A percentile compares a stretch with the other conserved stretches of the same genome.
Conservation (phyloP, 2,113 vertebrate species). For the Myanophis thanlyinensis region DNA sequence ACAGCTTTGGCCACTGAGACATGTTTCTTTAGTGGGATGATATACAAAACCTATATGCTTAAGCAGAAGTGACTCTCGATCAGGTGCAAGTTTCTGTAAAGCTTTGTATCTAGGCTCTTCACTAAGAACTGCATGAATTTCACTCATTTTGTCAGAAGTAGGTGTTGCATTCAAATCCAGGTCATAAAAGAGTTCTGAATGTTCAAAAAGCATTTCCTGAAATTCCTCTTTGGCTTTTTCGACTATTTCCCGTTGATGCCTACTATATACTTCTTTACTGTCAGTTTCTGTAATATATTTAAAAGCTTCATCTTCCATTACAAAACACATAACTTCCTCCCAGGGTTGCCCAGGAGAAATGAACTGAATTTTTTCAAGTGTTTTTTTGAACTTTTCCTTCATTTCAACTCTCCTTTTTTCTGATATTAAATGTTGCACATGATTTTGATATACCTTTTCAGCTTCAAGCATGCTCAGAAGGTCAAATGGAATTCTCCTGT, state of each 20-base stretch:
- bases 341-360: conserved; percentile 94
- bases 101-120: conserved; percentile 98
- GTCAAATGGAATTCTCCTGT: conserved; percentile 96
- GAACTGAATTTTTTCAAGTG: conserved; percentile 92
- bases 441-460: conserved; percentile 92
- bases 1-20: conserved; percentile 94
- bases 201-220: conserved; percentile 99
- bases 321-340: conserved; percentile 98
- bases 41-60: conserved; percentile 99
- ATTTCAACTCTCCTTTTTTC: conserved; percentile 94
- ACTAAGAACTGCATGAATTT: conserved; percentile 93
- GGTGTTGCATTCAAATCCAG: conserved; percentile 97
- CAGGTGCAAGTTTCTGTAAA: conserved; percentile 97
- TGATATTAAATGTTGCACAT: conserved; percentile 92
- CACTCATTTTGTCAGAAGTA: conserved; percentile 97
- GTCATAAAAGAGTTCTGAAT: conserved; percentile 98
- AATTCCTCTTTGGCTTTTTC: conserved; percentile 99
- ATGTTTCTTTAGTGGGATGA: conserved; percentile 98
- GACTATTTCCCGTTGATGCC: conserved; percentile 97
- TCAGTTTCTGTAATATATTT: conserved; percentile 95
- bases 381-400: conserved; percentile 98
- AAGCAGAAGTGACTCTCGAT: conserved; percentile 95
- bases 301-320: conserved; percentile 95
- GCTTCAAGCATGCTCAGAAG: conserved; percentile 87
- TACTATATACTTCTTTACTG: conserved; percentile 91